Evolutionary conservation across 2,797 vertebrate genomes (phyloP).

Genomic region (Distichodus sexfasciatus): DNA sequence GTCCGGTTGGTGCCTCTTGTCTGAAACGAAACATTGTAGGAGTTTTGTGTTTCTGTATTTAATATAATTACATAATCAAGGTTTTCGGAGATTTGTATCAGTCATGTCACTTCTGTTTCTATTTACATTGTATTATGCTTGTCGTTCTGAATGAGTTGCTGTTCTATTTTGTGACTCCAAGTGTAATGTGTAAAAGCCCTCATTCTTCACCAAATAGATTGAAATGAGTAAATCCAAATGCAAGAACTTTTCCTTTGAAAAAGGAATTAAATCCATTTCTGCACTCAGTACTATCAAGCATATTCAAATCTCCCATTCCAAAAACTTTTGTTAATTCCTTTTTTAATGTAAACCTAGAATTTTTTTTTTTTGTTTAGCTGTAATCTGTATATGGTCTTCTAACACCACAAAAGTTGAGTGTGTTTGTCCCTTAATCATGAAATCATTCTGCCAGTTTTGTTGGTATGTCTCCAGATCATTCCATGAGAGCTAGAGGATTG

Average conservation of each 20-base stretch:
- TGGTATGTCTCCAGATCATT: constrained; percentile 3
- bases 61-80: background rate
- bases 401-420: background rate
- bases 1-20: background rate
- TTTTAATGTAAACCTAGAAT: constrained; percentile 6
- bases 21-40: background rate
- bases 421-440: background rate
- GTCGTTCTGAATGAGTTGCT: constrained; percentile 44
- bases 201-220: no score
- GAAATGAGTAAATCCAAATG: no score
- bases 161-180: no score
- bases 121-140: constrained; percentile 28
- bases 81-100: background rate
- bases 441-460: background rate
- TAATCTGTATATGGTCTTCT: background rate
- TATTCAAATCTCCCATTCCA: background rate
- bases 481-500: background rate
- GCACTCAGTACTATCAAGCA: no score
- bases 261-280: no score
- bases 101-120: constrained; percentile 37
- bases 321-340: background rate
- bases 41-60: background rate
- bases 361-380: background rate
- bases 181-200: background rate
- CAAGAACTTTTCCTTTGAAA: no score